These are phyloP conservation scores for Sebastes fasciatus DNA, from an alignment of 2,113 vertebrate species.

Conservation along the genomic window DNA sequence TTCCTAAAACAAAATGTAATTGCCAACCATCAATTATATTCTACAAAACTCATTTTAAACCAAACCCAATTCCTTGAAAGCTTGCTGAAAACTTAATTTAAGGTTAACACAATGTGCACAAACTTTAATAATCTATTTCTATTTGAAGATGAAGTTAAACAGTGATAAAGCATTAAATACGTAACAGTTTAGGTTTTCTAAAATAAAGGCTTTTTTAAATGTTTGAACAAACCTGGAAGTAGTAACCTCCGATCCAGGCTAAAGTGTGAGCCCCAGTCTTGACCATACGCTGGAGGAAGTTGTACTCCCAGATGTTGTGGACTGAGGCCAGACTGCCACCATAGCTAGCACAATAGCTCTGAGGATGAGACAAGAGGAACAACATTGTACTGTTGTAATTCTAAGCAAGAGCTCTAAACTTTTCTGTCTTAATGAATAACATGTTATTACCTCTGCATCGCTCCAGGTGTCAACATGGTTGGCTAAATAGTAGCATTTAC, in stretches of 20 bases:
- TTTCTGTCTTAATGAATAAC: neutral
- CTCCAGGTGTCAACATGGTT: conserved; percentile 14
- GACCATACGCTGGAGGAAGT: conserved; percentile 35
- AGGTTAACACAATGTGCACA: neutral
- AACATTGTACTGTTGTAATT: neutral
- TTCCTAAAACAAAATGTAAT: neutral
- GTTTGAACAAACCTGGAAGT: conserved; percentile 36
- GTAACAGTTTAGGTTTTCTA: neutral
- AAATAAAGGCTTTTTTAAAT: neutral
- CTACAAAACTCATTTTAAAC: too few species aligned
- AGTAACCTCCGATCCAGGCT: conserved; percentile 49
- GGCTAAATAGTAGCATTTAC: conserved; percentile 36
- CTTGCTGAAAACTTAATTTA: neutral
- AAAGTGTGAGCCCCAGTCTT: conserved; percentile 8
- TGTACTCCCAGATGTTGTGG: conserved; percentile 33
- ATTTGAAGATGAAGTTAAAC: neutral
- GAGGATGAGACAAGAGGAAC: neutral
- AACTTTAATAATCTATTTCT: neutral
- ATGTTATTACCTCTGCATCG: conserved; percentile 29
- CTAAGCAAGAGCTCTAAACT: neutral
- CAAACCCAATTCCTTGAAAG: neutral
- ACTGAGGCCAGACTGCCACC: conserved; percentile 41
- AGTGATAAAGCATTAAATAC: neutral
- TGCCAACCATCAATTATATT: neutral
- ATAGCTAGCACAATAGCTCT: conserved; percentile 21